Percentiles rank a stretch among this genome's conserved stretches.
Conservation (phyloP, 2,888 invertebrate genomes). For the Osmoderma eremita region DNA sequence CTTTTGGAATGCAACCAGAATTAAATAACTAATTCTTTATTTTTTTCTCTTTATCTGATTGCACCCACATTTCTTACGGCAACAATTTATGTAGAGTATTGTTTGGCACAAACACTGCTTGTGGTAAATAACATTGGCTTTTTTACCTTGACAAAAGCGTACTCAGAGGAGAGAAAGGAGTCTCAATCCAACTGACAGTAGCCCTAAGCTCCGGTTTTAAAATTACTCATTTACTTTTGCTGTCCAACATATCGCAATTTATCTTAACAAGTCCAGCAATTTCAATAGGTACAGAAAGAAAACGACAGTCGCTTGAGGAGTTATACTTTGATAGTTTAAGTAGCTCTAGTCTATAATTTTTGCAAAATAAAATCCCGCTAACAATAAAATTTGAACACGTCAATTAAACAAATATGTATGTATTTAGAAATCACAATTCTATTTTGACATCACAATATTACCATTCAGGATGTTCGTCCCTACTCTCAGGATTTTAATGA, state of each 20-base stretch:
- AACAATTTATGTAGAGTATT: neutral
- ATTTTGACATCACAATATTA: too few species aligned
- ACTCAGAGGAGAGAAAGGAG: slow-evolving; percentile 18
- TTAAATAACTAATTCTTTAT: slow-evolving; percentile 24
- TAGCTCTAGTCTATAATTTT: too few species aligned
- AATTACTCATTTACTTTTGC: slow-evolving; percentile 19
- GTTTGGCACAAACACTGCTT: slow-evolving; percentile 7
- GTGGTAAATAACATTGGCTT: slow-evolving; percentile 8
- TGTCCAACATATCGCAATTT: slow-evolving; percentile 14
- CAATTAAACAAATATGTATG: too few species aligned
- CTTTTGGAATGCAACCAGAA: slow-evolving; percentile 21
- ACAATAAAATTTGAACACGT: too few species aligned
- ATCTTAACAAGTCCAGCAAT: slow-evolving; percentile 12
- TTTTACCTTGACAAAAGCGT: slow-evolving; percentile 4
- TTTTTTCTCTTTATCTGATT: slow-evolving; percentile 28
- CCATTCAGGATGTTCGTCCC: too few species aligned
- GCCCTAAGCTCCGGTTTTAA: slow-evolving; percentile 16
- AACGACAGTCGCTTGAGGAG: neutral
- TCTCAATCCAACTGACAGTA: slow-evolving; percentile 18
- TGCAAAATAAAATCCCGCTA: too few species aligned
- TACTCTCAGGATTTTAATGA: too few species aligned
- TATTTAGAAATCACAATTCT: too few species aligned
- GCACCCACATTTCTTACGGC: slow-evolving; percentile 21
- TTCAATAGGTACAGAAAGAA: slow-evolving; percentile 12
- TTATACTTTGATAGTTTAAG: neutral